Conservation (phyloP, 2,888 invertebrate species). For the Morinoia aosen region DNA sequence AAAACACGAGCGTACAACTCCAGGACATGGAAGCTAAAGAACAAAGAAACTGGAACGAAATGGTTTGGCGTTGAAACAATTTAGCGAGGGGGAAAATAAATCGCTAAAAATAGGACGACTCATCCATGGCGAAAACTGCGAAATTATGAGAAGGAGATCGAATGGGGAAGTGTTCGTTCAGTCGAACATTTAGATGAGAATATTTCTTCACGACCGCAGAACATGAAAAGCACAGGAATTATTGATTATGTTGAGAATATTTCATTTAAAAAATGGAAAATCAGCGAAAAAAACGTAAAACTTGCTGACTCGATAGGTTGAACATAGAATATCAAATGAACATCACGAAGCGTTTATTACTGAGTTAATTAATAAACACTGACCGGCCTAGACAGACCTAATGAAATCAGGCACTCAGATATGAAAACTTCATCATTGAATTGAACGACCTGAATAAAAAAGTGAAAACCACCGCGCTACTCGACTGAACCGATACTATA, state of each 20-base stretch:
- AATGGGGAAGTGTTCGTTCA: neutral
- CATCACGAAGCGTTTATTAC: no score
- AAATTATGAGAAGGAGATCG: neutral
- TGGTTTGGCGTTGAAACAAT: conserved; percentile 45
- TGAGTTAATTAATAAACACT: no score
- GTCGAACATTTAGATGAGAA: neutral
- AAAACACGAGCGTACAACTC: conserved; percentile 35
- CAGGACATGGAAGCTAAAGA: conserved; percentile 37
- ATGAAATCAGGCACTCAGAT: no score
- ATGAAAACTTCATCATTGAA: no score
- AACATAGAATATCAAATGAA: neutral
- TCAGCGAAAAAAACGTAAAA: neutral
- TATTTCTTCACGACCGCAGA: neutral
- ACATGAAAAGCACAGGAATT: neutral
- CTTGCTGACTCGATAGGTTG: neutral
- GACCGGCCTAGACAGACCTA: no score
- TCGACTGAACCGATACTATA: no score
- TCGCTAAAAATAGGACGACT: neutral
- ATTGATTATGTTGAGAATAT: neutral
- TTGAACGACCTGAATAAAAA: no score
- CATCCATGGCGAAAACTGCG: neutral
- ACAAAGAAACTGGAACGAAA: conserved; percentile 40
- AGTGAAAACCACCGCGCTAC: no score
- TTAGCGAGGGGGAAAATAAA: neutral
- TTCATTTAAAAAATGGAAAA: neutral